Conservation (phyloP, 2,113 vertebrate genomes). For the Etheostoma spectabile region DNA sequence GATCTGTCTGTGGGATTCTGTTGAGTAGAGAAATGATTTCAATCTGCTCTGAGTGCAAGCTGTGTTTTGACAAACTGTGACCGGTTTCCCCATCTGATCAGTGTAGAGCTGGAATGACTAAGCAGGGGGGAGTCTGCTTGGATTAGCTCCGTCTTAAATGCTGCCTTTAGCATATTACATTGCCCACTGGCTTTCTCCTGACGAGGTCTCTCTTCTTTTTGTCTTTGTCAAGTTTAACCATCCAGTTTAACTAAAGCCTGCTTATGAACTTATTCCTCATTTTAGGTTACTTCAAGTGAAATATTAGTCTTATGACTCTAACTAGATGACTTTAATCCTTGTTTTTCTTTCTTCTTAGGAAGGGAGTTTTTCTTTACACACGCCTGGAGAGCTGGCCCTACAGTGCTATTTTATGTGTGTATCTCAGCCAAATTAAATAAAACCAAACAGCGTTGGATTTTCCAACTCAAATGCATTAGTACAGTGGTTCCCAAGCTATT, state of each 20-base stretch:
- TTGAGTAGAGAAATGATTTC: slow-evolving; percentile 62
- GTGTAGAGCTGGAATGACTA: slow-evolving; percentile 41
- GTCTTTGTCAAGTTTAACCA: slow-evolving; percentile 41
- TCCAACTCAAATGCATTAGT: not conserved
- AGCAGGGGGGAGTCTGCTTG: slow-evolving; percentile 45
- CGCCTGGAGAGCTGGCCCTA: not conserved
- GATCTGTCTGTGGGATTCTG: slow-evolving; percentile 45
- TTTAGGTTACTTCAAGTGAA: slow-evolving; percentile 37
- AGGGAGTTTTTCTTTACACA: slow-evolving; percentile 21
- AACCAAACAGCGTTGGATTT: slow-evolving; percentile 1
- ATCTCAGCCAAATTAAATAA: slow-evolving; percentile 32
- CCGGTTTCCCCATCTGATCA: slow-evolving; percentile 57
- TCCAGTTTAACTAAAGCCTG: slow-evolving; percentile 43
- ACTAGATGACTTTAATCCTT: slow-evolving; percentile 47
- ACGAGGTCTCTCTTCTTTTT: slow-evolving; percentile 39
- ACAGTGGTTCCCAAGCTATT: not conserved
- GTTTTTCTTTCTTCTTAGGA: slow-evolving; percentile 16
- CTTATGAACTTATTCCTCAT: slow-evolving; percentile 39
- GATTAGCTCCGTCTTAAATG: slow-evolving; percentile 61
- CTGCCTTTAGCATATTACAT: slow-evolving; percentile 58
- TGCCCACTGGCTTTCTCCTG: slow-evolving; percentile 38
- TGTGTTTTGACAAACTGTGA: slow-evolving; percentile 72
- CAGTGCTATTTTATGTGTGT: slow-evolving; percentile 1
- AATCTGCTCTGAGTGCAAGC: slow-evolving; percentile 59
- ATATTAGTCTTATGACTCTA: slow-evolving; percentile 33